Evolutionary conservation across 2,888 invertebrate genomes (phyloP), one percentile per base, ranked within the genome.

Genomic region (Ectemnius cavifrons): DNA sequence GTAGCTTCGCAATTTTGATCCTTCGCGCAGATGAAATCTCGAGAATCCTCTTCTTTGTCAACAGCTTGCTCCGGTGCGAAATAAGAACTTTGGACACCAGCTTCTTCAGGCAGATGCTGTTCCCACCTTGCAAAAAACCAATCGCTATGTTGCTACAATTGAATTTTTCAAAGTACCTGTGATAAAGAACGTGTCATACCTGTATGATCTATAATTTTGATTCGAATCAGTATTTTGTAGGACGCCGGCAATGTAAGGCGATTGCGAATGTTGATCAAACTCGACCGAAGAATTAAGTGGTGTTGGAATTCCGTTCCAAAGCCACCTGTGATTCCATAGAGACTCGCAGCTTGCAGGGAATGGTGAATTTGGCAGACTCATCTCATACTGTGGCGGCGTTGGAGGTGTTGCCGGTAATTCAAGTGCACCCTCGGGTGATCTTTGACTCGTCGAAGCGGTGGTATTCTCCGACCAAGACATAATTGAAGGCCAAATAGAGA

Each of bases 331-430:
- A 23, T 64, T 74, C 74, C 75, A 82, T 2, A 71, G 18, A n/a
- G 71, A 6, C n/a, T 85, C 81, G 63, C 67, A 78, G 27, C 57
- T 78, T 28, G 66, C 68, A 4, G 73, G 61, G 16, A 80, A 71
- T 52, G 75, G 80, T 4, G 65, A 16, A 27, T 52, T 81, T 28
- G 80, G 80, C 11, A 59, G 56, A 45, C 80, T 79, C 63, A 74
- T 16, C n/a, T 80, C 72, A 45, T 73, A 37, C 14, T 73, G 67
- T 6, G 78, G 77, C 2, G 84, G 75, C 1, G 81, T 84, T 14
- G 82, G 73, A 1, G 83, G 78, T 1, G 80, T 85, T 13, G 84
- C 80, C 58, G 86, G 81, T 18, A 81, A 73, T 47, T 81, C 82
- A 20, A 87, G 84, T 58, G 68, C 47, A n/a, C 84, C 80, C 28